Base-by-base conservation (phyloP, 2,113 vertebrate species). In the Psittacara wagleri region DNA sequence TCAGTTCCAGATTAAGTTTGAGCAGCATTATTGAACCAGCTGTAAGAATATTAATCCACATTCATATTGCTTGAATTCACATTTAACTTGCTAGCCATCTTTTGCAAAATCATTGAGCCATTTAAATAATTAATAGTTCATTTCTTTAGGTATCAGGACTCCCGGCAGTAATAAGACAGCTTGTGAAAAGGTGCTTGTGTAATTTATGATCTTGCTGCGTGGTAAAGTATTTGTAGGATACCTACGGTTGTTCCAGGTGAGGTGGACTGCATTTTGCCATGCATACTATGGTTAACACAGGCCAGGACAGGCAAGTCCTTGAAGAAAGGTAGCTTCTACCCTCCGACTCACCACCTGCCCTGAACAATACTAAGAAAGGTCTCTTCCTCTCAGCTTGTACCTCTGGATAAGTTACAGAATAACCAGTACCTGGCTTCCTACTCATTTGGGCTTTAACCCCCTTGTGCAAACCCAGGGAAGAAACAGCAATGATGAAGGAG, bases 261-360 rank as follows among this genome's bases (percentile, higher is more conserved):
- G 12, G 46, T 22, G 13, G 43, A 67, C 17, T 51, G 55, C 17
- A 52, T 14, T 6, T 28, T 86, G 49, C 41, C 9, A 8, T 41
- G n/a, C 6, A 25, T 28, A 3, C 41, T n/a, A 4, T 29, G 25
- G 7, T 44, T 88, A 33, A 64, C 0, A 0, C 14, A 66, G 37
- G 52, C 24, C n/a, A 33, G 39, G 27, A 77, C 15, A 55, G 23
- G 18, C 28, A 86, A 33, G 19, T 80, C 31, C 55, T 52, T 63
- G 15, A 57, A 48, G 29, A 68, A 88, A 62, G 23, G 13, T 20
- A 69, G 7, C 55, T 78, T 69, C 66, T 91, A 67, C 25, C 9
- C 15, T 83, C 29, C 28, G 70, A 0, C 10, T 49, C n/a, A 88
- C 6, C 16, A 67, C 23, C 7, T 44, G 3, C 64, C 39, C 44